Evolutionary conservation across 2,797 vertebrate species (phyloP), one percentile per base, ranked within the genome.

Genomic region (Aplochiton taeniatus): DNA sequence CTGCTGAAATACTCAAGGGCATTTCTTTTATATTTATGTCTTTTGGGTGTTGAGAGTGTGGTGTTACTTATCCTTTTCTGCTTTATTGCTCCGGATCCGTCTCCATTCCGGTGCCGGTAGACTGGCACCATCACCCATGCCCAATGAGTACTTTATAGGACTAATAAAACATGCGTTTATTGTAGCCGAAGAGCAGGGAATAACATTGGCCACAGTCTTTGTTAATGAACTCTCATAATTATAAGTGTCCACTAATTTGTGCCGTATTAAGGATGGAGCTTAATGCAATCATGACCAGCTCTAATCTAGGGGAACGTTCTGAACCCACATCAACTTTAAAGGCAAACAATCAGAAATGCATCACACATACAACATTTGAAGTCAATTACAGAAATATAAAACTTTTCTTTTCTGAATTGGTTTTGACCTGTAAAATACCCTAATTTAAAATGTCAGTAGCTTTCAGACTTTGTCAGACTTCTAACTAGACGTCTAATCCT

Each of bases 121-220:
- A 80, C 58, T 58, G 66, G 46, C 75, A 63, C 59, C 64, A 77
- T 70, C 77, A 76, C 70, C 65, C 46, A 58, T 73, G 72, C 68
- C 57, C 61, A 65, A 72, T 77, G 75, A 82, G 83, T 73, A 71
- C 75, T 86, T 86, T 73, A 89, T 80, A 69, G 68, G 43, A 49
- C 73, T 61, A 75, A 80, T 87, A 86, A 83, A 89, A 68, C 61
- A 63, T 72, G 46, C 72, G 81, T 74, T 83, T 85, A 82, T 69
- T 71, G 69, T 69, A 65, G 64, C 54, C 69, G 63, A 74, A 58
- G 66, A 54, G 68, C 45, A 55, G 51, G 59, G 69, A 75, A 68
- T 45, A 55, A 60, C 63, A 57, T 55, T 55, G 14, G 53, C 61
- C 60, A 54, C 46, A 56, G 46, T 72, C 52, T 43, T 19, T 44